A percentile compares a stretch with the other conserved stretches of the same genome.
These are phyloP conservation scores for Pleuronectes platessa DNA, from an alignment of 2,113 vertebrate genomes.

Conservation along the genomic window DNA sequence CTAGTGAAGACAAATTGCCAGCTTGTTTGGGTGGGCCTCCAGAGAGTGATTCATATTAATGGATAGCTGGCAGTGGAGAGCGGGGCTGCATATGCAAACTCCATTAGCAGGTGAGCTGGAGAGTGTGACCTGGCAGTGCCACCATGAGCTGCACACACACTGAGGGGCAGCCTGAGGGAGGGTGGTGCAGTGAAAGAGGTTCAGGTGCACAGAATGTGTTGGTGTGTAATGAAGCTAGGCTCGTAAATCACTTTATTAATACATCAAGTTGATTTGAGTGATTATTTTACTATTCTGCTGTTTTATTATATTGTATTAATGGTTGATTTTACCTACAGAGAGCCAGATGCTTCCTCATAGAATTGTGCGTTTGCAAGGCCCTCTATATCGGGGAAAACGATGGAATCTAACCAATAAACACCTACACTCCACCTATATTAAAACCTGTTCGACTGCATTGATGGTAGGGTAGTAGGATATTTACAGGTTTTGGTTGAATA, in stretches of 20 bases:
- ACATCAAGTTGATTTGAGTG: not conserved
- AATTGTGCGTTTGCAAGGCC: no score
- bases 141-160: constrained; percentile 35
- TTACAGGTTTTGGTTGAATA: no score
- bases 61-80: constrained; percentile 77
- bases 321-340: no score
- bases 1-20: constrained; percentile 86
- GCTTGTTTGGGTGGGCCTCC: constrained; percentile 73
- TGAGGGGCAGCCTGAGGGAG: constrained; percentile 40
- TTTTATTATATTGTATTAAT: no score
- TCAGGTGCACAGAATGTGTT: constrained; percentile 11
- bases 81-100: constrained; percentile 81
- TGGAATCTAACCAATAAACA: no score
- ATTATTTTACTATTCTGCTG: no score
- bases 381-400: no score
- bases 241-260: constrained; percentile 5
- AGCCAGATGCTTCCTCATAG: no score
- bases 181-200: no score
- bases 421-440: no score
- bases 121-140: constrained; percentile 70
- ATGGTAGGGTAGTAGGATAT: no score
- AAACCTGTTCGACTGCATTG: no score
- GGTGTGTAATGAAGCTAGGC: not conserved
- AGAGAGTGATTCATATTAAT: constrained; percentile 85
- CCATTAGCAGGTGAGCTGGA: constrained; percentile 83